These are phyloP conservation scores for Mythimna albipuncta DNA, from an alignment of 2,888 invertebrate genomes.

Conservation along the genomic window DNA sequence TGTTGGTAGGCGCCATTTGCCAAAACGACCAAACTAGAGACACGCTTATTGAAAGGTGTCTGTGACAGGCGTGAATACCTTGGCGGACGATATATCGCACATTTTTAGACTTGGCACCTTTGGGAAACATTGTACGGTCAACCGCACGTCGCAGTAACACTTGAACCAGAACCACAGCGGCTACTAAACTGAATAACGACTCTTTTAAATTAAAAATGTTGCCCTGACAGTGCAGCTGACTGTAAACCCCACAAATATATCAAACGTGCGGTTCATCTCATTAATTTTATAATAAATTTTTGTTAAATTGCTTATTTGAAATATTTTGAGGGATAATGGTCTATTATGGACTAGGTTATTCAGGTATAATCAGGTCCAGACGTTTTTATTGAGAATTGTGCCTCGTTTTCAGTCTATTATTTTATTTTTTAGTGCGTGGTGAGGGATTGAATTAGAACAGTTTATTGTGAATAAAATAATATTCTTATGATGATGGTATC, in stretches of 20 bases:
- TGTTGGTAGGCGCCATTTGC: slow-evolving; percentile 81
- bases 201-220: no score
- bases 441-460: slow-evolving; percentile 38
- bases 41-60: slow-evolving; percentile 77
- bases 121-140: slow-evolving; percentile 43
- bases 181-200: background rate
- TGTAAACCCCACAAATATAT: slow-evolving; percentile 28
- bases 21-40: slow-evolving; percentile 78
- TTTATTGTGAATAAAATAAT: slow-evolving; percentile 48
- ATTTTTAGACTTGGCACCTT: slow-evolving; percentile 79
- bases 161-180: slow-evolving; percentile 7
- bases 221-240: slow-evolving; percentile 1
- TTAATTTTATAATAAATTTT: slow-evolving; percentile 50
- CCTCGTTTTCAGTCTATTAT: slow-evolving; percentile 51
- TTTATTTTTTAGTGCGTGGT: slow-evolving; percentile 39
- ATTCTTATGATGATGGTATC: slow-evolving; percentile 33
- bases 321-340: slow-evolving; percentile 43
- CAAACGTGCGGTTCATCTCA: slow-evolving; percentile 21
- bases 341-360: slow-evolving; percentile 29
- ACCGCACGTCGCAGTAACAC: background rate
- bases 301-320: slow-evolving; percentile 46
- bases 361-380: slow-evolving; percentile 55
- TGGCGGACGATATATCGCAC: slow-evolving; percentile 69
- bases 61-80: slow-evolving; percentile 72
- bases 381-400: slow-evolving; percentile 49